Evolutionary conservation across 2,113 vertebrate species (phyloP).

Genomic region (Lophochroa leadbeateri): DNA sequence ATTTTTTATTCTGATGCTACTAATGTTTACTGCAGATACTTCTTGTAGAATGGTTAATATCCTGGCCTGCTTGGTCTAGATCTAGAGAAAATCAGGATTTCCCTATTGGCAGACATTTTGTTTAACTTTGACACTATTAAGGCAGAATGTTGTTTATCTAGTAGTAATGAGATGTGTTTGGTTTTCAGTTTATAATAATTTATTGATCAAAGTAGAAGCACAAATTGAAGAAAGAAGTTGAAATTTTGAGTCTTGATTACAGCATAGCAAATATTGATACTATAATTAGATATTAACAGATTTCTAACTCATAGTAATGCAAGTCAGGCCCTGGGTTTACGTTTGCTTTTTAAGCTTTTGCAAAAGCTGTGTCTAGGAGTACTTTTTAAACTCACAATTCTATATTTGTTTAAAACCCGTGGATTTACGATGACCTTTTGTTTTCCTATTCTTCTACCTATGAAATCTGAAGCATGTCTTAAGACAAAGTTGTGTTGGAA

Average conservation of each 20-base stretch:
- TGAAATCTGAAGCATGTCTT: neutral
- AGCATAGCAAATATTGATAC: conserved; percentile 8
- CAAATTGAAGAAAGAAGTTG: conserved; percentile 7
- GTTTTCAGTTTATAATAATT: neutral
- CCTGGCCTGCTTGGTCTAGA: neutral
- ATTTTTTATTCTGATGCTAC: neutral
- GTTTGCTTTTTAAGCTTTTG: neutral
- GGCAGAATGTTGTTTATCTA: neutral
- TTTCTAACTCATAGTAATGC: neutral
- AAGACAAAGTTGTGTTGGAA: neutral
- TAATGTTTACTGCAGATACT: neutral
- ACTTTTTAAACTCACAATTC: neutral
- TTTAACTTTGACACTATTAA: neutral
- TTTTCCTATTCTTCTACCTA: neutral
- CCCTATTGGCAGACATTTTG: neutral
- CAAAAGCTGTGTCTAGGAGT: neutral
- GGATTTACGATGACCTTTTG: neutral
- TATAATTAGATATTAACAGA: neutral
- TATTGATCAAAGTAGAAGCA: conserved; percentile 2
- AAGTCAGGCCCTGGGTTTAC: neutral
- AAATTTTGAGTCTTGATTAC: conserved; percentile 39
- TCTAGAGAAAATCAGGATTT: neutral
- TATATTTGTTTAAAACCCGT: neutral
- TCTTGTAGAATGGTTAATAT: neutral
- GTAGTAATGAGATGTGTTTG: neutral